Percentiles rank a stretch among this genome's conserved stretches.
Conservation (phyloP, 2,888 invertebrate genomes). For the Prosopocoilus inquinatus region DNA sequence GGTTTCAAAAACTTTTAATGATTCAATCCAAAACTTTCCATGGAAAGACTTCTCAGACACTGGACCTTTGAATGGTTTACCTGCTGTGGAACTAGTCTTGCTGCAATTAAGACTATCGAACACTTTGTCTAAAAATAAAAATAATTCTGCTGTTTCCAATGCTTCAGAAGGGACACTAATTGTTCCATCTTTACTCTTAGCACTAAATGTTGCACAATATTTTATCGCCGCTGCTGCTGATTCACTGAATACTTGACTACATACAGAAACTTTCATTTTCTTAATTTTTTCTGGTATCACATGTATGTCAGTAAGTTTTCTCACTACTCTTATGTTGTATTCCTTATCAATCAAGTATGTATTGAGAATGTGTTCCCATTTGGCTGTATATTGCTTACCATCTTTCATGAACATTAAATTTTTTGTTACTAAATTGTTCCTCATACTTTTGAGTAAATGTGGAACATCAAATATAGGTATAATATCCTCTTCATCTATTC, state of each 20-base stretch:
- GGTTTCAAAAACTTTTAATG: no score
- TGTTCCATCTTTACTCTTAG: neutral
- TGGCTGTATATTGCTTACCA: conserved; percentile 10
- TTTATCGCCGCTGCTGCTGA: conserved; percentile 24
- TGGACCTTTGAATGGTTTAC: neutral
- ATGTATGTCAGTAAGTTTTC: conserved; percentile 22
- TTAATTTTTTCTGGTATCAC: conserved; percentile 21
- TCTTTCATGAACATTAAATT: conserved; percentile 15
- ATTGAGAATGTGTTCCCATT: conserved; percentile 23
- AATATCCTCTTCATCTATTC: neutral
- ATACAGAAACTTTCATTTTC: conserved; percentile 27
- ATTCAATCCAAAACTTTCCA: no score
- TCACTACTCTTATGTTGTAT: conserved; percentile 16
- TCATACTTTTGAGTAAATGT: conserved; percentile 21
- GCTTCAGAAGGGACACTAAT: conserved; percentile 7
- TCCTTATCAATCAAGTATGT: conserved; percentile 21
- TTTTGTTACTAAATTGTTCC: conserved; percentile 24
- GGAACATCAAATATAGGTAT: conserved; percentile 21
- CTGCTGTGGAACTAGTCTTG: neutral
- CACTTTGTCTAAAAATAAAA: conserved; percentile 21
- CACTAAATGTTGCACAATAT: conserved; percentile 1
- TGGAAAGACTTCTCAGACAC: neutral
- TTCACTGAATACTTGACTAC: conserved; percentile 27
- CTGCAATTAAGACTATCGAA: conserved; percentile 22
- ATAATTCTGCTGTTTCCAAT: conserved; percentile 21